These are phyloP conservation scores for Schizotus pectinicornis DNA, from an alignment of 2,888 invertebrate genomes.

Conservation along the genomic window DNA sequence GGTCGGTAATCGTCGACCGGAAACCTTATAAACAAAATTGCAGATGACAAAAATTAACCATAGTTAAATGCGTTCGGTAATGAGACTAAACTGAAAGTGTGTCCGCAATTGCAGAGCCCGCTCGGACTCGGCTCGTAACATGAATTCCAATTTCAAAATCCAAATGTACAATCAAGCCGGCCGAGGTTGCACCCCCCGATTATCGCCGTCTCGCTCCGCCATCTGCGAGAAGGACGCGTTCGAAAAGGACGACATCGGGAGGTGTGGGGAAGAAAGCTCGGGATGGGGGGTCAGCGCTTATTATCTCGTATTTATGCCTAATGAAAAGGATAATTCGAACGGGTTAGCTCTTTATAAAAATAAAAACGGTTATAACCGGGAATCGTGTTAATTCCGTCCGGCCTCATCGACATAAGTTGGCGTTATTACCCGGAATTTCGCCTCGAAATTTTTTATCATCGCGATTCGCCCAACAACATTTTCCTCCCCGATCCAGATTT, in stretches of 20 bases:
- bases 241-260: conserved; percentile 21
- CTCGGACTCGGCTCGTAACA: conserved; percentile 51
- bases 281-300: conserved; percentile 37
- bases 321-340: conserved; percentile 44
- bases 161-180: conserved; percentile 48
- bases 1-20: conserved; percentile 36
- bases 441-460: neutral
- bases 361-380: conserved; percentile 38
- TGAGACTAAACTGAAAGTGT: conserved; percentile 55
- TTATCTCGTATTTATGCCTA: conserved; percentile 44
- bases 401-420: too few relatives aligned
- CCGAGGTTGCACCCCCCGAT: conserved; percentile 6
- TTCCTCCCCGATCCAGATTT: neutral
- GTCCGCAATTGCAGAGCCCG: conserved; percentile 44
- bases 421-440: neutral
- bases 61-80: conserved; percentile 54
- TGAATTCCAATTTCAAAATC: conserved; percentile 56
- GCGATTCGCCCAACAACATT: neutral
- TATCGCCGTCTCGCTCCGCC: conserved; percentile 24
- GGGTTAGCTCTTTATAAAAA: conserved; percentile 40
- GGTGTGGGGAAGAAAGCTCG: conserved; percentile 22
- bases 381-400: conserved; percentile 22
- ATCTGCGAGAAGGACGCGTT: neutral
- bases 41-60: conserved; percentile 57
- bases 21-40: conserved; percentile 56